Percentiles rank a stretch among this genome's conserved stretches.
Conservation (phyloP, 2,888 invertebrate genomes). For the Melieria crassipennis region DNA sequence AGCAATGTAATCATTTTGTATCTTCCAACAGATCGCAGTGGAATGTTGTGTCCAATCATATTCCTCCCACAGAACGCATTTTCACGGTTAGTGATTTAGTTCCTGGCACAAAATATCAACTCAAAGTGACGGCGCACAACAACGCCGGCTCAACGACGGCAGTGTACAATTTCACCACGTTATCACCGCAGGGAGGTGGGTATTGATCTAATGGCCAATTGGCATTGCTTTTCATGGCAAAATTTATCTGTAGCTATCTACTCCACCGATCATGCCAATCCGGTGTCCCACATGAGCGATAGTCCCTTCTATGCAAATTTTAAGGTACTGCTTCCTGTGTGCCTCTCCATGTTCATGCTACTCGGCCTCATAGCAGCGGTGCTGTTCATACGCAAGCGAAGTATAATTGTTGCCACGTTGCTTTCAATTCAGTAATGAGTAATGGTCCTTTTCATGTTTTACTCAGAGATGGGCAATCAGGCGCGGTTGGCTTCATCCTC, state of each 20-base stretch:
- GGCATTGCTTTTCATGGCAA: background rate
- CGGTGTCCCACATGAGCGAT: conserved; percentile 74
- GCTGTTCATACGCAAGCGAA: conserved; percentile 76
- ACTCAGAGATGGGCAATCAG: conserved; percentile 66
- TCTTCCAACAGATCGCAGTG: conserved; percentile 68
- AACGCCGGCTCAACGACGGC: conserved; percentile 87
- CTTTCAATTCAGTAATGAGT: background rate
- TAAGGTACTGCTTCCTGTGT: conserved; percentile 72
- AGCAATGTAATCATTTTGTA: background rate
- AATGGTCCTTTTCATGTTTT: background rate
- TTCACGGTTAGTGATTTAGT: conserved; percentile 81
- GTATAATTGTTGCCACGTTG: conserved; percentile 61
- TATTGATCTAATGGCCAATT: conserved; percentile 41
- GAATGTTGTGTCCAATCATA: conserved; percentile 83
- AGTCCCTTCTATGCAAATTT: conserved; percentile 75
- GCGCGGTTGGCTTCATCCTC: conserved; percentile 66
- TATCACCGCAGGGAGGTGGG: conserved; percentile 79
- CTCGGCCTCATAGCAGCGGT: conserved; percentile 75
- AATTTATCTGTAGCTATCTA: conserved; percentile 63
- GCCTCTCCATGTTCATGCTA: conserved; percentile 74
- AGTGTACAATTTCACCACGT: conserved; percentile 85
- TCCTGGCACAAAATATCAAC: conserved; percentile 77
- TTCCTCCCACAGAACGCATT: conserved; percentile 82
- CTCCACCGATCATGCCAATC: conserved; percentile 74
- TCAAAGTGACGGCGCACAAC: conserved; percentile 83